Evolutionary conservation across 2,888 invertebrate genomes (phyloP), one percentile per base, ranked within the genome.

Genomic region (Lacanobia wlatinum): DNA sequence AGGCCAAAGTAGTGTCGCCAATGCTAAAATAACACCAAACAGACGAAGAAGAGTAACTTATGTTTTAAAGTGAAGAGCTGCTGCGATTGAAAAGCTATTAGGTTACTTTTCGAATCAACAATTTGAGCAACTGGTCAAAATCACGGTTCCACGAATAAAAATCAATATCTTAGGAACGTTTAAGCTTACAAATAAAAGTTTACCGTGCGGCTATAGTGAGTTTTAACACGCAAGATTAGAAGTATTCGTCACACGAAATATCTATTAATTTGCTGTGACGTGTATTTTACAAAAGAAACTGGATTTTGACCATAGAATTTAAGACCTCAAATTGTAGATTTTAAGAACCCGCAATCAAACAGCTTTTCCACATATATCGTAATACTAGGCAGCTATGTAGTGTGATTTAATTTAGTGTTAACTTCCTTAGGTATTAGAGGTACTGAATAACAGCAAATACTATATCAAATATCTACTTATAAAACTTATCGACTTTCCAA

Each of bases 211-310:
- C 67, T 59, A 58, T 66, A 75, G 48, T 64, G 43, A 66, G 55
- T 76, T 69, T 67, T 71, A 75, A 62, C 73, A 83, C 74, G 81
- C 70, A 40, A 73, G 58, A 23, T 66, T 75, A 65, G 64, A 78
- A 80, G 66, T 74, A 88, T 89, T 89, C 84, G 89, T 88, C 88
- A 88, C 83, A 86, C 80, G 76, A 70, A 79, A 64, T 71, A 78
- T 70, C 34, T 55, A 70, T 83, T 76, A 66, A 78, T 76, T 84
- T 85, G 9, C 55, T 34, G 84, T 77, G 81, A 84, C 85, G 84
- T 86, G 82, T 86, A 85, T 87, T 88, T 87, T 84, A 81, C 81
- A 78, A 83, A 85, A 89, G 84, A 87, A 87, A 85, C 77, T 87
- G 72, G 53, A 81, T 73, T 70, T 67, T 64, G 48, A 56, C 21